phyloP scores from a whole-genome alignment of 2,113 vertebrate genomes.

The Nothobranchius furzeri region DNA sequence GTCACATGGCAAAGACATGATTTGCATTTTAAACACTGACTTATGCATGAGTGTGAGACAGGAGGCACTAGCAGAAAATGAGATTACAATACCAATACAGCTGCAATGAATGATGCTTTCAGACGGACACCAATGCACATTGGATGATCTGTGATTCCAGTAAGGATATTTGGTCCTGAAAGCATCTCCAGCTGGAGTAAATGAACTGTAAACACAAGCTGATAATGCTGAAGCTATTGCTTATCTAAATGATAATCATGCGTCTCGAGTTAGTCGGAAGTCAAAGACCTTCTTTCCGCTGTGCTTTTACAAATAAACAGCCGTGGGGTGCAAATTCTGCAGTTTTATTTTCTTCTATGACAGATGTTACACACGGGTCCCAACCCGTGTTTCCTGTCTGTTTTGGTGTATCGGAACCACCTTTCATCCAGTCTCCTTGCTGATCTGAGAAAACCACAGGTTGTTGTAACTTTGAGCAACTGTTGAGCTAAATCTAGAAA shows the following conservation, averaged over 20 bases:
- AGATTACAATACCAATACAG: slow-evolving; percentile 59
- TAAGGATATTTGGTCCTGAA: slow-evolving; percentile 50
- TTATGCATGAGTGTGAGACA: slow-evolving; percentile 64
- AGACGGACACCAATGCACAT: slow-evolving; percentile 60
- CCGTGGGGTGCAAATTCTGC: neutral
- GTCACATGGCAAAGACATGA: slow-evolving; percentile 50
- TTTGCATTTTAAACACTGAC: slow-evolving; percentile 74
- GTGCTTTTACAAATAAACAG: slow-evolving; percentile 1
- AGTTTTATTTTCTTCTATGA: slow-evolving; percentile 13
- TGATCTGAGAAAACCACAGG: slow-evolving; percentile 31
- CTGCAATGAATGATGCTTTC: slow-evolving; percentile 55
- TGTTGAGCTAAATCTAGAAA: neutral
- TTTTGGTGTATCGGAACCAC: slow-evolving; percentile 5
- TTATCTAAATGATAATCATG: slow-evolving; percentile 40
- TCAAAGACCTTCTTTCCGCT: neutral
- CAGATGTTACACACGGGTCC: slow-evolving; percentile 16
- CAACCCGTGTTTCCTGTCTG: slow-evolving; percentile 29
- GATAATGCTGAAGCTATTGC: slow-evolving; percentile 30
- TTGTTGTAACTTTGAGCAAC: slow-evolving; percentile 20
- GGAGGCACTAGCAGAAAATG: slow-evolving; percentile 67
- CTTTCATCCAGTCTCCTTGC: slow-evolving; percentile 12
- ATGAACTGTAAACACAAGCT: slow-evolving; percentile 46
- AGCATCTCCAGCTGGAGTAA: slow-evolving; percentile 40
- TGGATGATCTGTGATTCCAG: slow-evolving; percentile 48
- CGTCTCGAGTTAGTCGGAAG: neutral